Evolutionary conservation across 2,797 vertebrate species (phyloP), one percentile per base, ranked within the genome.

Genomic region (Phaenicophaeus curvirostris): DNA sequence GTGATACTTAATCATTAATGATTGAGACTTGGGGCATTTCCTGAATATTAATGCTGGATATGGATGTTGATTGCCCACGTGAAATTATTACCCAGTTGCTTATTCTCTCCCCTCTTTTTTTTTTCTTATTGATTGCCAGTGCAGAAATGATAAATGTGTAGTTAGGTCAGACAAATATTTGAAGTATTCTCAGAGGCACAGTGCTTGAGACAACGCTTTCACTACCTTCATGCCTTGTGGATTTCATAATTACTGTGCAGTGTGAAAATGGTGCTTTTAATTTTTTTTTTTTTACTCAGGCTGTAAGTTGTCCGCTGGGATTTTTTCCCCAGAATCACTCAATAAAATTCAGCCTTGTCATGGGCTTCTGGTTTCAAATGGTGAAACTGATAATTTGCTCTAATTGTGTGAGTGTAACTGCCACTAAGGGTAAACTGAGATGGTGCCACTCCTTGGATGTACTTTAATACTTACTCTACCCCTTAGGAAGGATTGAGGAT

Each of bases 1-100:
- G 87, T 84, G 73, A 37, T 88, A 79, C 76, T 94, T 91, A 95
- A 96, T 94, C 93, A 94, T 97, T 95, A 90, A 83, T 94, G 95
- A 95, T 89, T 94, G 87, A 88, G 95, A 95, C 85, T 95, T 95
- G 83, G 85, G 89, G 83, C 53, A 74, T 94, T 97, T 96, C 85
- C 88, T 95, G 93, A 94, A 93, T 96, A 94, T 96, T 96, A 94
- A 93, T 94, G 68, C 76, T 91, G 90, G 69, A 50, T 93, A 33
- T 95, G 87, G 83, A 65, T 90, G 87, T 73, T 69, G 75, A 90
- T 94, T 91, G 89, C 87, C 84, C 55, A 37, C 35, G 81, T 87
- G 58, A 88, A 95, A 77, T 87, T 42, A 84, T 68, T 89, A 69
- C 72, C 51, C 55, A 67, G 55, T 89, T 89, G 31, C 20, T 85